phyloP scores from a whole-genome alignment of 1,140 invertebrate genomes.

The Sycobia sp. region DNA sequence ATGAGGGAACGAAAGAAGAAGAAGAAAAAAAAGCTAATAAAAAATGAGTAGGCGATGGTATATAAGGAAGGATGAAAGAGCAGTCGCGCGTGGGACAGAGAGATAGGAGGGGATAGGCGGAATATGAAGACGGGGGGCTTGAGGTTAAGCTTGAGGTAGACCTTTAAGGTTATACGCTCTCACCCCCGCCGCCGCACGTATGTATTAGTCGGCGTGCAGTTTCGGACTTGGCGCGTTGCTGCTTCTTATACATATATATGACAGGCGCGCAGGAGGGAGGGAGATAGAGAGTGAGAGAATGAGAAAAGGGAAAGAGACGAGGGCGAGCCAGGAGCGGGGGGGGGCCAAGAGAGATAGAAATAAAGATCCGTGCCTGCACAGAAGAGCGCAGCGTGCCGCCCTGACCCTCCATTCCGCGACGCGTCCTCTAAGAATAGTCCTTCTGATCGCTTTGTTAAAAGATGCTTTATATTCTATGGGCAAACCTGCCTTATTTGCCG shows the following conservation, averaged over 20 bases:
- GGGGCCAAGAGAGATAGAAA: not conserved
- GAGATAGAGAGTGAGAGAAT: not conserved
- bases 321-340: too few relatives aligned
- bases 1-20: not conserved
- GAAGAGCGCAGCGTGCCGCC: constrained; percentile 38
- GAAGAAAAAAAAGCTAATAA: too few relatives aligned
- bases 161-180: not conserved
- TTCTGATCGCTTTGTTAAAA: constrained; percentile 33
- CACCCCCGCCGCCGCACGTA: not conserved
- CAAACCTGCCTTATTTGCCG: constrained; percentile 26
- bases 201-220: not conserved
- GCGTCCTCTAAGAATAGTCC: constrained; percentile 10
- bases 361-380: not conserved
- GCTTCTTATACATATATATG: constrained; percentile 1
- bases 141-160: constrained; percentile 25
- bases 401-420: constrained; percentile 18
- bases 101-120: too few relatives aligned
- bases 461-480: constrained; percentile 26
- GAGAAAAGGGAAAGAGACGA: too few relatives aligned
- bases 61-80: too few relatives aligned
- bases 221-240: constrained; percentile 4
- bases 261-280: not conserved
- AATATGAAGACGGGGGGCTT: not conserved
- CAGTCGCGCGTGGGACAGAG: too few relatives aligned
- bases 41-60: too few relatives aligned